Evolutionary conservation across 2,113 vertebrate species (phyloP).

Genomic region (Lonchura striata): DNA sequence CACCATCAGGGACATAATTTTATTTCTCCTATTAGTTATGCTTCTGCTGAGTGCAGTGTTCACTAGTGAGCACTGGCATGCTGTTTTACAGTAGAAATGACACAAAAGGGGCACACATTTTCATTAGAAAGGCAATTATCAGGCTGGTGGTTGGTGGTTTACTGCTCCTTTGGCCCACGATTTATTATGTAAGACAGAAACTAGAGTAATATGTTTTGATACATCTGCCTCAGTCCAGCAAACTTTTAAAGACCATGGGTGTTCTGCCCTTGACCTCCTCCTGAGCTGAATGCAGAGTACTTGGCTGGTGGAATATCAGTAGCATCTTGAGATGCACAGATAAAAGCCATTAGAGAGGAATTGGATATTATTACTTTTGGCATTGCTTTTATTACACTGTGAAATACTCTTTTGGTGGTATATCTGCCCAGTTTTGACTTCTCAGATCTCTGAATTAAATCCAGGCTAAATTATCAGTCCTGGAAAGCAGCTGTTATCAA

Average conservation of each 20-base stretch:
- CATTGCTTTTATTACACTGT: background rate
- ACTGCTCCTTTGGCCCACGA: constrained; percentile 49
- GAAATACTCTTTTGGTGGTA: background rate
- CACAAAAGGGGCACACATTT: constrained; percentile 57
- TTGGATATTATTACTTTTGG: background rate
- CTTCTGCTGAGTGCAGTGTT: constrained; percentile 46
- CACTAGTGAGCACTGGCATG: constrained; percentile 42
- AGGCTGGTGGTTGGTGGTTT: constrained; percentile 39
- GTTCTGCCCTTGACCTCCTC: constrained; percentile 36
- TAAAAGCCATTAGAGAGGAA: background rate
- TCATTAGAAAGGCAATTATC: constrained; percentile 62
- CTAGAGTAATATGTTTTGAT: constrained; percentile 28
- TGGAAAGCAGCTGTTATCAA: background rate
- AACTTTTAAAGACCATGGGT: constrained; percentile 8
- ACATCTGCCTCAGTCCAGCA: background rate
- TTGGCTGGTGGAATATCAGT: background rate
- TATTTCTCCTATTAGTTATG: constrained; percentile 53
- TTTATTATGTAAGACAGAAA: constrained; percentile 27
- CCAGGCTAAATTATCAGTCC: background rate
- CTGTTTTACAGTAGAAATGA: constrained; percentile 45
- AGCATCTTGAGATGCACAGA: constrained; percentile 1
- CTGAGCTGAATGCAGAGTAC: background rate
- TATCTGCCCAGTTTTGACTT: background rate
- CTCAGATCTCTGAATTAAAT: background rate
- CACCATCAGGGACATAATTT: constrained; percentile 16